phyloP scores from a whole-genome alignment of 2,888 invertebrate genomes.

The Listrodromus nycthemerus region DNA sequence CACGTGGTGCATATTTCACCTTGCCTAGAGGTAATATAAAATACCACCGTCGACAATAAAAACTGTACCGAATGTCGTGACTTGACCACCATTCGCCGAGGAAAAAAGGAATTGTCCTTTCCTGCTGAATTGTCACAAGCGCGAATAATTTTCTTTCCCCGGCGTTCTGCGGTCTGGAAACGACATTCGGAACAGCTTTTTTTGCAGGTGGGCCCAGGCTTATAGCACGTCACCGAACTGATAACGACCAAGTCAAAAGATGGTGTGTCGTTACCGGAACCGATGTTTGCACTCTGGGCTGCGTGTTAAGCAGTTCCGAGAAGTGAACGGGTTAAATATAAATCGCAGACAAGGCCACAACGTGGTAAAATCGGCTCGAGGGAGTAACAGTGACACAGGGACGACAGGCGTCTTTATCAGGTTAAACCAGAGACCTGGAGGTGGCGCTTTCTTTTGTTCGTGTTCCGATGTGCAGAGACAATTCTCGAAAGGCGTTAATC shows the following conservation, averaged over 20 bases:
- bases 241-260: background rate
- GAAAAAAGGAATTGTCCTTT: too few relatives aligned
- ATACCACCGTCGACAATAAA: too few relatives aligned
- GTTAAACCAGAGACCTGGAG: background rate
- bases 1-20: too few relatives aligned
- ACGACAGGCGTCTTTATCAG: slow-evolving; percentile 6
- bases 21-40: too few relatives aligned
- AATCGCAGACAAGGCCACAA: slow-evolving; percentile 21
- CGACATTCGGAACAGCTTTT: background rate
- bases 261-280: slow-evolving; percentile 2
- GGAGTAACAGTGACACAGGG: slow-evolving; percentile 12
- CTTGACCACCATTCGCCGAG: too few relatives aligned
- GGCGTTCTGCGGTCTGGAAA: background rate
- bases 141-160: too few relatives aligned
- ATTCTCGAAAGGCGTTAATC: slow-evolving; percentile 49
- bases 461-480: slow-evolving; percentile 8
- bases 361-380: slow-evolving; percentile 3
- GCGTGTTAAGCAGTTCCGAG: slow-evolving; percentile 18
- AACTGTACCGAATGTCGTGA: too few relatives aligned
- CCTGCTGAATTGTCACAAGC: too few relatives aligned
- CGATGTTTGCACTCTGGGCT: background rate
- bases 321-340: slow-evolving; percentile 41
- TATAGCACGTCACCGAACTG: background rate
- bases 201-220: too few relatives aligned
- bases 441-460: slow-evolving; percentile 16